phyloP scores from a whole-genome alignment of 2,888 invertebrate species.

The Tenthredo notha region DNA sequence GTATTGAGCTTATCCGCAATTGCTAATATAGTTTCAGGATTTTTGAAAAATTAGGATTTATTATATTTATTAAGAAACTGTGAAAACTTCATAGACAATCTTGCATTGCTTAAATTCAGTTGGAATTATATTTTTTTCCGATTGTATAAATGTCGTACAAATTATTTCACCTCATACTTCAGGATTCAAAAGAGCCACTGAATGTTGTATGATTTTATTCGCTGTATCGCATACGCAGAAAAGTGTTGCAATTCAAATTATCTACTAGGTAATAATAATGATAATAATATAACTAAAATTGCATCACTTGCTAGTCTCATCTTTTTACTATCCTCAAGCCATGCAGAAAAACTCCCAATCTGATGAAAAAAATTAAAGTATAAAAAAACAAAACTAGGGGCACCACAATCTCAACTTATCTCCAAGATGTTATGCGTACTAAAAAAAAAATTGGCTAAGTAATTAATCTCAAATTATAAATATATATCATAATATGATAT shows the following conservation, averaged over 20 bases:
- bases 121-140: not conserved
- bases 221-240: not conserved
- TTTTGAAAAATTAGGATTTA: not conserved
- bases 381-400: not conserved
- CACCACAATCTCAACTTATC: not conserved
- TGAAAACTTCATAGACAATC: not conserved
- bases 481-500: not conserved
- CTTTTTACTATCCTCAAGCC: not conserved
- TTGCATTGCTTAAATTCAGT: not conserved
- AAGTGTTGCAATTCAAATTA: not conserved
- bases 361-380: not conserved
- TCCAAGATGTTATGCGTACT: not conserved
- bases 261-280: not conserved
- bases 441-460: not conserved
- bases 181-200: not conserved
- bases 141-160: not conserved
- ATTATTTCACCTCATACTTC: not conserved
- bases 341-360: not conserved
- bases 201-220: not conserved
- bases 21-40: not conserved
- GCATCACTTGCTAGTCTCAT: not conserved
- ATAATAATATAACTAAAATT: not conserved
- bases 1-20: not conserved
- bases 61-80: not conserved
- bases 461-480: conserved; percentile 3